Base-by-base conservation (phyloP, 2,797 vertebrate species). In the Spinibarbus caldwelli region DNA sequence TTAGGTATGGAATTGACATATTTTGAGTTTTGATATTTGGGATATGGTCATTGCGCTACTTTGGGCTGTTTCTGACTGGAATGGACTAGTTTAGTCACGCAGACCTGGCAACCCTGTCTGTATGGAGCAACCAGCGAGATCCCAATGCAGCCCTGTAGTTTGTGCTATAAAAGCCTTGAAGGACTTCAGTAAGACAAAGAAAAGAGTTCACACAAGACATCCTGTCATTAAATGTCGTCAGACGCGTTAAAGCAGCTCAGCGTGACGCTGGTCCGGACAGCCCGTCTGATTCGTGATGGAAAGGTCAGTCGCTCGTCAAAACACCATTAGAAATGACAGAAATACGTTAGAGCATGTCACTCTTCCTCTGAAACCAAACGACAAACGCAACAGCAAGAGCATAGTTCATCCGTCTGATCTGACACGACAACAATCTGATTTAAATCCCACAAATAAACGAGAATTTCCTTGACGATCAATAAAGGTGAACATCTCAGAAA, bases 301-400 rank as follows among this genome's bases (percentile, higher is more conserved):
- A 76, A 76, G 72, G 72, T 76, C 72, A 52, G 47, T 14, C 5
- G 1, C 29, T 52, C 45, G 19, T 75, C 19, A 75, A 75, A 75
- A 52, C 72, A 34, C 17, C 47, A 23, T 75, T 34, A 75, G 47
- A 75, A 52, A 75, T 36, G 47, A 52, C 47, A 75, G 72, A 36
- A 52, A 52, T 52, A 8, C 19, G 10, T 73, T 49, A 73, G 43
- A 34, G 17, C 3, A 26, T 6, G 17, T 52, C 72, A 34, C 29
- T 75, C 72, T 34, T 34, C 19, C 29, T 75, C 72, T 49, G 45
- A 49, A 73, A 47, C 21, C 11, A 10, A 67, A 6, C 10, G 17
- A 70, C 67, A 14, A 7, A 10, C 64, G 0, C 19, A 0, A 67
- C 19, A 41, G 34, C 2, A 3, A 7, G n/a, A 1, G 15, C 43